Evolutionary conservation across 2,888 invertebrate species (phyloP), one percentile per base, ranked within the genome.

Genomic region (Lottia gigantea): DNA sequence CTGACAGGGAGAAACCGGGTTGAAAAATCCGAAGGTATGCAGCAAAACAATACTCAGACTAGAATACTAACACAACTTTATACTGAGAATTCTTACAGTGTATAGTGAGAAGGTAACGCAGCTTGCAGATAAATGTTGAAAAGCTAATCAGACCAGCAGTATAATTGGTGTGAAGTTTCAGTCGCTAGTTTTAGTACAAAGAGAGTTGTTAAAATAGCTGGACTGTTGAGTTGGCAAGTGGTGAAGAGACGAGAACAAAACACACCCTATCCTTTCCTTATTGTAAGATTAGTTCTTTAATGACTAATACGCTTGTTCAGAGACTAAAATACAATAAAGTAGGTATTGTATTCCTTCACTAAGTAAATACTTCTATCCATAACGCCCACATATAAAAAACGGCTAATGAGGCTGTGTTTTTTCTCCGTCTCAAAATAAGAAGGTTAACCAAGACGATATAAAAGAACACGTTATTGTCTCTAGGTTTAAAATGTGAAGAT

Each of bases 291-390:
- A 55, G 23, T 23, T 23, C 23, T 23, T 55, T 23, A 19, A 55
- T 55, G 55, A 55, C 55, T 55, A 55, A 55, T 55, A 55, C 55
- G 8, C 55, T 55, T 55, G 55, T 55, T 55, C 19, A 55, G 55
- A 23, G 12, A 23, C 55, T 55, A 55, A 19, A 23, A 55, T 23
- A 55, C 19, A 55, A 23, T 55, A 55, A 55, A 55, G 55, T 55
- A 55, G 23, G 55, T 55, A 55, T 55, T 55, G 23, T 55, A 55
- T 55, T 55, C 55, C 55, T 23, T 55, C 40, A 19, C 19, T 55
- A 23, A 55, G 23, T 55, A 55, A 55, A 55, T 55, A 55, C 14
- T 12, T 11, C 55, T 55, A 55, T 55, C 55, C 19, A 55, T 55
- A 55, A 55, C 55, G 55, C 55, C 55, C 23, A 23, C 19, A 2